phyloP scores from a whole-genome alignment of 2,888 invertebrate species.

The Neocrepidodera transversa region DNA sequence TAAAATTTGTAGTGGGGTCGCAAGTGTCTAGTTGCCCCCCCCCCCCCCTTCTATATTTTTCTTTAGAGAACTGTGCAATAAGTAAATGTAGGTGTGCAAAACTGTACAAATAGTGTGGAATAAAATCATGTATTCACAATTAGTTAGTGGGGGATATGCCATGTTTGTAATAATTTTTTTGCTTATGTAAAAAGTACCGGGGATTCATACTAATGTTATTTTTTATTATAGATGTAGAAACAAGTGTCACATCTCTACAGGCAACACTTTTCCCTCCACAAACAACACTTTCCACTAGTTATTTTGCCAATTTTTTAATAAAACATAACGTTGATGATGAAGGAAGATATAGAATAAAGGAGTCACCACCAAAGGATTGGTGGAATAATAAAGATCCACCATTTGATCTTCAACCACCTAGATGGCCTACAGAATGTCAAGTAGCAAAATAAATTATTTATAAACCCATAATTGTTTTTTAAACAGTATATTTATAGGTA shows the following conservation, averaged over 20 bases:
- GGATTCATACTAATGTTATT: no score
- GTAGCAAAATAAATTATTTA: constrained; percentile 60
- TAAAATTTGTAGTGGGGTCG: no score
- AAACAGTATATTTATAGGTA: constrained; percentile 73
- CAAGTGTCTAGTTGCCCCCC: no score
- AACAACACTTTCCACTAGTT: constrained; percentile 59
- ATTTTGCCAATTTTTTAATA: constrained; percentile 70
- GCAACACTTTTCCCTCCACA: constrained; percentile 69
- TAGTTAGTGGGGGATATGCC: no score
- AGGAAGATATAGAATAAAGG: constrained; percentile 41
- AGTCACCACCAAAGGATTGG: constrained; percentile 64
- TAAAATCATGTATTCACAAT: no score
- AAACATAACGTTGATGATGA: constrained; percentile 63
- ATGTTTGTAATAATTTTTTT: no score
- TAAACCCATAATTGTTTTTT: no score
- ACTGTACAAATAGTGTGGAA: no score
- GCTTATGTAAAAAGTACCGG: no score
- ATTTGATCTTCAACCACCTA: constrained; percentile 75
- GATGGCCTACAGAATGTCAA: constrained; percentile 92
- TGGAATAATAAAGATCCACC: constrained; percentile 59
- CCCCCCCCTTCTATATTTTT: no score
- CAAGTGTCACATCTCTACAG: constrained; percentile 70
- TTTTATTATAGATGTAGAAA: constrained; percentile 41
- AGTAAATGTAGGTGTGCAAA: no score
- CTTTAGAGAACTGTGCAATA: no score